Base-by-base conservation (phyloP, 2,113 vertebrate genomes). In the Cyrtonyx montezumae region DNA sequence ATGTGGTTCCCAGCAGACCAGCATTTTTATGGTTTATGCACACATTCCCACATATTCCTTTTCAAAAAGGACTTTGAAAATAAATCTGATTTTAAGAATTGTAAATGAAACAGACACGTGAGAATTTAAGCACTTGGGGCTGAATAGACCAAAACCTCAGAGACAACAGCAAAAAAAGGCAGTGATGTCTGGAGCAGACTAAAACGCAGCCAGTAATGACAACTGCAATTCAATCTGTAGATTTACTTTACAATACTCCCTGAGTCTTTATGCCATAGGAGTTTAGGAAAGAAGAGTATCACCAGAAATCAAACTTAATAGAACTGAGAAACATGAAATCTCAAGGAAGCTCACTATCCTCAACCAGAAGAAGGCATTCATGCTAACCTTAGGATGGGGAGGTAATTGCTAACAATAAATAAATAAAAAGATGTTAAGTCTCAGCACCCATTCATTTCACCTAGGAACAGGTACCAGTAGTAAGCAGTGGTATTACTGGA, bases 51-150 rank as follows among this genome's bases (percentile, higher is more conserved):
- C 87, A 96, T 63, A 75, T 65, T 76, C n/a, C 71, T 74, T 59
- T 67, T 89, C 75, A 91, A 63, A 91, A 93, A 68, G 32, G 36
- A 80, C 56, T 94, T 70, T 28, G 75, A 85, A 92, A 96, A 74
- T 75, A 89, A 87, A 94, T 80, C 68, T 83, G 5, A 79, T 84
- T 94, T 93, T 73, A 77, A 87, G 71, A 92, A 82, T 34, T 83
- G 46, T 59, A 85, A 94, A 92, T 90, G 32, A 90, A 92, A 88
- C 26, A 91, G 87, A 79, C 21, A 10, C 18, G 34, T 92, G 75
- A 89, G 68, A 92, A 91, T 88, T 94, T 80, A 85, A 90, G 87
- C 56, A 77, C 55, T 67, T 46, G 4, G 7, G 25, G n/a, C 34
- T 90, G 48, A 51, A 77, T 70, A 77, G 87, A 87, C 22, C 26